Base-by-base conservation (phyloP, 1,140 invertebrate genomes). In the Cotesia glomerata region DNA sequence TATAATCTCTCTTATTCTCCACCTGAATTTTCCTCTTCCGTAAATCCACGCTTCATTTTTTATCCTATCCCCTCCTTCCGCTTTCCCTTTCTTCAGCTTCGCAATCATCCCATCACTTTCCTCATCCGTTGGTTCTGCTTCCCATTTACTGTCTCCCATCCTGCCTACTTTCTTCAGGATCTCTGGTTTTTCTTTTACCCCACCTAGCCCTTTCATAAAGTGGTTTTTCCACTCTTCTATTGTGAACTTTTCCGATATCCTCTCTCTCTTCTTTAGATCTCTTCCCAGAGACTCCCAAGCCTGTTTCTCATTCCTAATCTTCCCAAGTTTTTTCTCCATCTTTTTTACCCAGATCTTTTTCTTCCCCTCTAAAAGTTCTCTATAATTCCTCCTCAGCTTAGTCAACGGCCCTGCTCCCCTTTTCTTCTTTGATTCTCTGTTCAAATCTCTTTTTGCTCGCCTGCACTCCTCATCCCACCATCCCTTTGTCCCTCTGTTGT, bases 11-110 rank as follows among this genome's bases (percentile, higher is more conserved):
- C 34, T 4, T 7, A 34, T 3, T 35, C n/a, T 13, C 4, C 3
- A 2, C 34, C 9, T 34, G 2, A 34, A 52, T 32, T 26, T 3
- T 14, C 45, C 61, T 45, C 52, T 16, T 14, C n/a, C 32, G 54
- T 71, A 49, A 16, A 59, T 62, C 73, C 52, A 59, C 7, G 36
- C 63, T 49, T 71, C 63, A 16, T 67, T 74, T 35, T n/a, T 14
- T 16, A 71, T 18, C 3, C 16, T 52, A 11, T 74, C 68, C 11
- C 13, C 11, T n/a, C 62, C 69, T 26, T 7, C 26, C 34, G 62
- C 54, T 45, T 74, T 71, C 45, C 14, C 51, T 5, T 64, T 67
- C 71, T 61, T 68, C 16, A 68, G n/a, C 8, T 32, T 54, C 18
- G 11, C 59, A 2, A 67, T 61, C 11, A 16, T 8, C 16, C 59